phyloP scores from a whole-genome alignment of 2,797 vertebrate genomes.

The Phoxinus dragarum region DNA sequence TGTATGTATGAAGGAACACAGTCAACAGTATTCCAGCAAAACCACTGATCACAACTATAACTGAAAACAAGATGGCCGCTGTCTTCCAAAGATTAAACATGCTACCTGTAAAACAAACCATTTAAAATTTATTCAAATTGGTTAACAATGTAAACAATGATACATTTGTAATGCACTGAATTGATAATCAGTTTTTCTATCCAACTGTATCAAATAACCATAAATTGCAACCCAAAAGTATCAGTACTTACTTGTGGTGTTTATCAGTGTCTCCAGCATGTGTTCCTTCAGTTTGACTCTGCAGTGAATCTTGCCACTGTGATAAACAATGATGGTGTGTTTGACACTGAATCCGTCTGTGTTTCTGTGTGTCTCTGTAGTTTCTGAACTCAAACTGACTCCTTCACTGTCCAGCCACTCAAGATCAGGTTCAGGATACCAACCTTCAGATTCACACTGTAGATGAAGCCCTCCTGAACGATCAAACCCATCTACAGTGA shows the following conservation, averaged over 20 bases:
- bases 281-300: not conserved
- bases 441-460: conserved; percentile 45
- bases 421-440: conserved; percentile 53
- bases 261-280: conserved; percentile 28
- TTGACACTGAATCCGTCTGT: not conserved
- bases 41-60: not conserved
- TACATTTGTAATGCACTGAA: not conserved
- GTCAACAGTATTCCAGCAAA: not conserved
- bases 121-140: not conserved
- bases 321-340: not conserved
- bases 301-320: conserved; percentile 7
- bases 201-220: not conserved
- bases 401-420: conserved; percentile 26
- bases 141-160: not conserved
- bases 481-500: conserved; percentile 37
- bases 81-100: not conserved
- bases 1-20: not conserved
- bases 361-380: not conserved
- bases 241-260: not conserved
- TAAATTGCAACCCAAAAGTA: not conserved
- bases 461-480: conserved; percentile 21
- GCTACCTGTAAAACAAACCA: not conserved
- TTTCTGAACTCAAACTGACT: not conserved
- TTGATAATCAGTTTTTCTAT: not conserved
- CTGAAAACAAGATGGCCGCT: not conserved